Base-by-base conservation (phyloP, 1,140 invertebrate genomes). In the Hermatobates lingyangjiaoensis region DNA sequence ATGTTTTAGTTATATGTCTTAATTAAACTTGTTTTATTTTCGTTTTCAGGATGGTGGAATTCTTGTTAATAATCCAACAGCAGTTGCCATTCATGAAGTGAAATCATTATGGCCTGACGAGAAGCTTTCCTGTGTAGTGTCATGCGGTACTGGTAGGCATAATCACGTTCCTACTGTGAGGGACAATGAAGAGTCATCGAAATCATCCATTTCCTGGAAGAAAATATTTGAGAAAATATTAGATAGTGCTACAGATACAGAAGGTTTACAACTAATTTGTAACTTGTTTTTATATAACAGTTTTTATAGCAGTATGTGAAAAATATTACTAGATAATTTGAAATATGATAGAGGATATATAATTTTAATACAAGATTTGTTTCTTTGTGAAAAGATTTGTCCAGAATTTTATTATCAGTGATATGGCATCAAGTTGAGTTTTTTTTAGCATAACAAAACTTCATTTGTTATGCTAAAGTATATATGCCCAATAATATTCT, bases 201-300 rank as follows among this genome's bases (percentile, higher is more conserved):
- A 55, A 28, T 59, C 59, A 49, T 65, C 63, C 23, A 74, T 77
- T 1, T 79, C 74, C 34, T 82, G 87, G 73, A 82, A 77, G 64
- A 77, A 80, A 54, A 90, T 90, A 66, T 80, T 91, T 58, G 71
- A 77, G 48, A 87, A 82, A 65, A 82, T 92, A 45, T 66, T 93
- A 24, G 86, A 91, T 57, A 88, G 83, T 64, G 89, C 90, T 3
- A 92, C 89, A 28, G 87, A 89, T 63, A 88, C 85, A 21, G 84
- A 90, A 77, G 77, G 81, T 85, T 69, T 58, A 51, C 45, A 23
- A 45, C 46, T 23, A 24, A 34, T 34, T 34, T 34, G 18, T 18
- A 12, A 18, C 30, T 34, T 12, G 18, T 34, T 34, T 18, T 34
- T 34, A 34, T 18, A 34, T 12, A 34, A 34, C 30, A 34, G 10